Evolutionary conservation across 2,113 vertebrate genomes (phyloP), one percentile per base, ranked within the genome.

Genomic region (Mormyrus lacerda): DNA sequence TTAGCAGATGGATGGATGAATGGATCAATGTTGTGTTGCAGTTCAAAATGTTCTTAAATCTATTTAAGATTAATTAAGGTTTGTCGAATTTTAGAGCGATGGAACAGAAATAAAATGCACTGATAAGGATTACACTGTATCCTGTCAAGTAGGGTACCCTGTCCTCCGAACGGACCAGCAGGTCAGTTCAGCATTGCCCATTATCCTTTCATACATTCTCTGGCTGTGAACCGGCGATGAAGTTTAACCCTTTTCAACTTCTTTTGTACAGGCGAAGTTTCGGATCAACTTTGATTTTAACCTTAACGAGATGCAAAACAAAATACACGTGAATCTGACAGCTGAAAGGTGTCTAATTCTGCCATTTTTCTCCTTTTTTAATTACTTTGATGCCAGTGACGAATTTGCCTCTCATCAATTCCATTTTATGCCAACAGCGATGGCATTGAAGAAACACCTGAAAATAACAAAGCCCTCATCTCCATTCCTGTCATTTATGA

Each of bases 281-380:
- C 91, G 91, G 48, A 94, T 98, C 61, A 96, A 95, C 91, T 98
- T 99, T 88, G 97, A 99, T 91, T 97, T 97, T 93, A 98, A 96
- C 93, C 91, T 97, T 85, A 94, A 97, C 88, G 94, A 95, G 89
- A 92, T 97, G 92, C 95, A 96, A 91, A 96, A 96, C 39, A 87
- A 89, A 91, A 95, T 96, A 9, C 82, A 89, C 86, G 87, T 98
- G 91, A 92, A 82, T 88, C 97, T 99, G 93, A 93, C 10, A 50
- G 96, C 96, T 0, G 92, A 92, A 88, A 98, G 98, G 98, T 99
- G 95, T 5, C 27, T 21, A 39, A 27, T 65, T 48, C 51, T 15
- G 5, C 48, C 9, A 50, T 9, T 92, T 89, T 47, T 50, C 31
- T 8, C 53, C 21, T 87, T 51, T 19, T 19, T 39, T 48, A 53